Percentiles rank a stretch among this genome's conserved stretches.
These are phyloP conservation scores for Drosophila subobscura DNA, from an alignment of 1,140 invertebrate species.

Conservation along the genomic window DNA sequence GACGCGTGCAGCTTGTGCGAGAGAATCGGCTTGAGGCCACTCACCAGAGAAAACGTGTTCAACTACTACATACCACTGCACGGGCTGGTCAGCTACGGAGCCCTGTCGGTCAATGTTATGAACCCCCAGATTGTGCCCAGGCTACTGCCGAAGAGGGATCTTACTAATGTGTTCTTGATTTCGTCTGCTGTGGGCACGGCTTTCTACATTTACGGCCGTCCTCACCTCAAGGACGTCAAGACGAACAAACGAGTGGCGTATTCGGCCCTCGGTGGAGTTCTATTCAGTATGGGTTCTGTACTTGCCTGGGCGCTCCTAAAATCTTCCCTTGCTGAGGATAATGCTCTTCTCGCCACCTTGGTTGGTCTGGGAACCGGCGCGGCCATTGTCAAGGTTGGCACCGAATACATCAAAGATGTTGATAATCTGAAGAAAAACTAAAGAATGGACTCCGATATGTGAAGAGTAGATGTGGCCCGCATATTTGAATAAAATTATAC, in stretches of 20 bases:
- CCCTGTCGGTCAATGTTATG: slow-evolving; percentile 88
- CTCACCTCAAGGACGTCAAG: slow-evolving; percentile 84
- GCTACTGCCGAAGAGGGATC: slow-evolving; percentile 78
- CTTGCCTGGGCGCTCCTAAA: slow-evolving; percentile 89
- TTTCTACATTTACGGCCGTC: slow-evolving; percentile 87
- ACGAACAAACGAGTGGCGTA: slow-evolving; percentile 84
- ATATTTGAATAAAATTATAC: slow-evolving; percentile 34
- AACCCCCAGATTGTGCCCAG: slow-evolving; percentile 86
- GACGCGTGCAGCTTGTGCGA: slow-evolving; percentile 78
- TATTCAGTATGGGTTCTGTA: slow-evolving; percentile 90
- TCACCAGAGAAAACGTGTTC: slow-evolving; percentile 86
- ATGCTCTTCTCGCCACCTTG: slow-evolving; percentile 85
- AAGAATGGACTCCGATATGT: neutral
- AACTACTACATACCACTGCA: slow-evolving; percentile 87
- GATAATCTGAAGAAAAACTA: slow-evolving; percentile 69
- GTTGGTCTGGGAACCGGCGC: slow-evolving; percentile 87
- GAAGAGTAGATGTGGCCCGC: slow-evolving; percentile 11
- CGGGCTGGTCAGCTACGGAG: slow-evolving; percentile 86
- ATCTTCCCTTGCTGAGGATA: slow-evolving; percentile 87
- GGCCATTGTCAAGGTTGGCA: slow-evolving; percentile 86
- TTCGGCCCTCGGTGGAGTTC: slow-evolving; percentile 87
- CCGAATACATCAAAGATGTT: slow-evolving; percentile 84
- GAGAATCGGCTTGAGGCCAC: slow-evolving; percentile 85
- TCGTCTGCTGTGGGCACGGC: slow-evolving; percentile 86
- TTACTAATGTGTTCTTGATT: slow-evolving; percentile 85